Conservation (phyloP, 2,113 vertebrate species). For the Grallaria varia region DNA sequence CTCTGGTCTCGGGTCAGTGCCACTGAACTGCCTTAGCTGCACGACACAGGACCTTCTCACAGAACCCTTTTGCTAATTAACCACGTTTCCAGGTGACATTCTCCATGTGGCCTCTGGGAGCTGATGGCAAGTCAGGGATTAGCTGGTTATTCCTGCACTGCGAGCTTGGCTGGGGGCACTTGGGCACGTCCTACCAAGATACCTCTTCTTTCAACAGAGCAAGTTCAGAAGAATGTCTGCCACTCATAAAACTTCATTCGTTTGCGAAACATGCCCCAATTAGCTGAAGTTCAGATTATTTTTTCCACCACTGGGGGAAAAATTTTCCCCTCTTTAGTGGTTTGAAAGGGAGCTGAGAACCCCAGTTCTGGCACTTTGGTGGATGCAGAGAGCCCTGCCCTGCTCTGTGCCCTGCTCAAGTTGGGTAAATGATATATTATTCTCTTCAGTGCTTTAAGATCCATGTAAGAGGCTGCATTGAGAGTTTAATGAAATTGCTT, state of each 20-base stretch:
- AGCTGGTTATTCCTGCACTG: neutral
- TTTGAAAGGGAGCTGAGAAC: neutral
- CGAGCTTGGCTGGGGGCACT: neutral
- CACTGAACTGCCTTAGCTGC: neutral
- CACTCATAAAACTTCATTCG: neutral
- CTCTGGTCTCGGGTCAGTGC: neutral
- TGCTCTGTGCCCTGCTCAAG: neutral
- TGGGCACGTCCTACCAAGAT: neutral
- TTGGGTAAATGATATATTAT: neutral
- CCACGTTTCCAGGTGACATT: fast-evolving
- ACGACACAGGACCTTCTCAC: neutral
- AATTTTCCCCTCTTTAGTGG: neutral
- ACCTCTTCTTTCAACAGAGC: neutral
- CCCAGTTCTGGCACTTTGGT: neutral
- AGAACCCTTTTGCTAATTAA: neutral
- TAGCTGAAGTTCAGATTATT: neutral
- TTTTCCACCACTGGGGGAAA: neutral
- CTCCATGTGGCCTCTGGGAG: neutral
- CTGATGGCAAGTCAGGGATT: neutral
- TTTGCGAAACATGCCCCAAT: neutral
- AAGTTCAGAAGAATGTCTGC: neutral
- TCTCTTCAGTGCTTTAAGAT: neutral
- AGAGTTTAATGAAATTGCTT: neutral
- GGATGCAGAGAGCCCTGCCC: neutral
- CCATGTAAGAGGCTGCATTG: neutral